Evolutionary conservation across 1,140 invertebrate species (phyloP).

Genomic region (Heterodera schachtii): DNA sequence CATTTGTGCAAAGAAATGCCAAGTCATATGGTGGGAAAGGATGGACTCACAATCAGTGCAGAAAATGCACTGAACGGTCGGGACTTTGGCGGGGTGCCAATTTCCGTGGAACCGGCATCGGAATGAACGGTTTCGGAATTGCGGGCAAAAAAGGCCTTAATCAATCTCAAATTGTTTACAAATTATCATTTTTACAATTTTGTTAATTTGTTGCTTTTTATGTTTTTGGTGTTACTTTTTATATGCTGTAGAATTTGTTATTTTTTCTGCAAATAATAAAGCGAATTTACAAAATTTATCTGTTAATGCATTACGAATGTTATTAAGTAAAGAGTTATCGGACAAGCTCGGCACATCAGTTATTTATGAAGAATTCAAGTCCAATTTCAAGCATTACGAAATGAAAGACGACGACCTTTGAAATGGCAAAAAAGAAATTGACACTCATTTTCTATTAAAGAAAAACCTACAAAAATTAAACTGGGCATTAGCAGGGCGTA

Average conservation of each 20-base stretch:
- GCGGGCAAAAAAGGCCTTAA: no score
- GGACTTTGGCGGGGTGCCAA: no score
- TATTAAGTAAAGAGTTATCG: not conserved
- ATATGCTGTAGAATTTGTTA: no score
- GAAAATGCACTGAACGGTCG: not conserved
- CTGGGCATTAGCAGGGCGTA: conserved; percentile 24
- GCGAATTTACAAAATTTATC: no score
- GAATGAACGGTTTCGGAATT: not conserved
- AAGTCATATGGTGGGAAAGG: not conserved
- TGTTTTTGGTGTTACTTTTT: no score
- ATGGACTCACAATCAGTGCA: not conserved
- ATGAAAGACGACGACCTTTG: conserved; percentile 18
- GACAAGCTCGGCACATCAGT: conserved; percentile 6
- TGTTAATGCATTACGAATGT: no score
- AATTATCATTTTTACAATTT: no score
- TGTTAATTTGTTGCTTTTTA: no score
- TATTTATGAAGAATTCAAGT: conserved; percentile 31
- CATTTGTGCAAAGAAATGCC: conserved; percentile 24
- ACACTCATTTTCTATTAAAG: not conserved
- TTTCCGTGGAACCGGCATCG: not conserved
- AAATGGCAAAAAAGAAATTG: no score
- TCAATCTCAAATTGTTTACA: no score
- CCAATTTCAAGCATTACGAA: conserved; percentile 23
- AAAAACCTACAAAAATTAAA: conserved; percentile 12
- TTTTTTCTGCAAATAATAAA: no score